These are phyloP conservation scores for Diuraphis noxia DNA, from an alignment of 1,140 invertebrate species.

Conservation along the genomic window DNA sequence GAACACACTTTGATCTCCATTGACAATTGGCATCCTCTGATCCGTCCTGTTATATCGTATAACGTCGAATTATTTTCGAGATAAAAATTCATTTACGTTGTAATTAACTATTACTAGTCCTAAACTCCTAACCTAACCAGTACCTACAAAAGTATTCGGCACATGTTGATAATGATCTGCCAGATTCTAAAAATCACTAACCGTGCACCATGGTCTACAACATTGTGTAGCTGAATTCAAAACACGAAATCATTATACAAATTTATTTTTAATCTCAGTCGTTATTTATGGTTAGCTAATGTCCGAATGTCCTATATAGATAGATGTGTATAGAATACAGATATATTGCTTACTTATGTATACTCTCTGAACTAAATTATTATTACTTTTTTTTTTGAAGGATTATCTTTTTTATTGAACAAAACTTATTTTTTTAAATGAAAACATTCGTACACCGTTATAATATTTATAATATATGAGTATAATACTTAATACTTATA, in stretches of 20 bases:
- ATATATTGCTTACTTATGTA: too few relatives aligned
- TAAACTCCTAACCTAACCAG: too few relatives aligned
- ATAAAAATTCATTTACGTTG: not conserved
- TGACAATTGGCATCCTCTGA: not conserved
- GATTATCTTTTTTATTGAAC: not conserved
- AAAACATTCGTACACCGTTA: not conserved
- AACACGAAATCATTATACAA: slow-evolving; percentile 12
- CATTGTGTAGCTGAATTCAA: not conserved
- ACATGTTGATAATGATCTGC: slow-evolving; percentile 37
- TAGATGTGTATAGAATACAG: not conserved
- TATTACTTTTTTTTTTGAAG: too few relatives aligned
- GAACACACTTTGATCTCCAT: not conserved
- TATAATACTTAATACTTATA: not conserved
- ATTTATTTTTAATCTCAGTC: slow-evolving; percentile 12
- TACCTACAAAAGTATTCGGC: slow-evolving; percentile 16
- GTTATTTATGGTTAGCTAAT: not conserved
- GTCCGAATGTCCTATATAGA: not conserved
- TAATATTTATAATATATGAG: not conserved
- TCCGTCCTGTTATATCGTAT: not conserved
- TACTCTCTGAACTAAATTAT: too few relatives aligned
- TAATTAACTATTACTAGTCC: slow-evolving; percentile 24
- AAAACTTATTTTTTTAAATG: not conserved
- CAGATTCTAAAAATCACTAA: slow-evolving; percentile 27
- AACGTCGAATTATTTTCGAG: not conserved
- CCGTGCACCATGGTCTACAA: not conserved